These are phyloP conservation scores for Halcyon badia DNA, from an alignment of 2,797 vertebrate species.

Conservation along the genomic window DNA sequence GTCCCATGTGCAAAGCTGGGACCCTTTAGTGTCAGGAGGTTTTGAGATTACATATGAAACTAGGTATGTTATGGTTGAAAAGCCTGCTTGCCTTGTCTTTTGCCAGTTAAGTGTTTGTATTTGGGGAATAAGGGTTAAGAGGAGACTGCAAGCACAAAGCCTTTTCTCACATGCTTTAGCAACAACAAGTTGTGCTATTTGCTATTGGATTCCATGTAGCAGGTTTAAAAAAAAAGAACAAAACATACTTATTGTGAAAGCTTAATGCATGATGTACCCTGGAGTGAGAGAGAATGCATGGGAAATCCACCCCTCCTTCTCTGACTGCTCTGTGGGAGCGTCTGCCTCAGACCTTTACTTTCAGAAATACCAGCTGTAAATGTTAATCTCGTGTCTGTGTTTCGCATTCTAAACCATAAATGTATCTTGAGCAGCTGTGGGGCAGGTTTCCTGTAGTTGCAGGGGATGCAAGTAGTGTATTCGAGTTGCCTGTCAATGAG, in stretches of 20 bases:
- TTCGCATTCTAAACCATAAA: neutral
- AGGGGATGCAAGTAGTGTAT: neutral
- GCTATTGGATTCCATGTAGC: neutral
- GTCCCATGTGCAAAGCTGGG: neutral
- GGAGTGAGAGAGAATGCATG: conserved; percentile 27
- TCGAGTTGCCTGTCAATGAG: neutral
- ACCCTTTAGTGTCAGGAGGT: neutral
- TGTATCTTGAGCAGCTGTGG: neutral
- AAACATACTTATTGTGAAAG: neutral
- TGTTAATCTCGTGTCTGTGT: neutral
- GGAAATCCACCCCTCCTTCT: neutral
- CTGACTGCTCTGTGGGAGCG: neutral
- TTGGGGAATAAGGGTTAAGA: neutral
- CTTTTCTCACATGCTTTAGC: neutral
- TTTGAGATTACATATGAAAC: neutral
- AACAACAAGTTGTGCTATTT: neutral
- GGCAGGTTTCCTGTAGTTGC: neutral
- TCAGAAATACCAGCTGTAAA: neutral
- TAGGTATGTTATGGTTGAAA: neutral
- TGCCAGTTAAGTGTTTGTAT: neutral
- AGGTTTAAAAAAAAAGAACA: neutral
- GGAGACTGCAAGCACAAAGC: neutral
- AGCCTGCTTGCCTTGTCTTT: neutral
- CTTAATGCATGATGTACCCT: conserved; percentile 7
- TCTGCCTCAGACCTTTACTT: conserved; percentile 32